These are phyloP conservation scores for Limnephilus marmoratus DNA, from an alignment of 2,888 invertebrate genomes.

Conservation along the genomic window DNA sequence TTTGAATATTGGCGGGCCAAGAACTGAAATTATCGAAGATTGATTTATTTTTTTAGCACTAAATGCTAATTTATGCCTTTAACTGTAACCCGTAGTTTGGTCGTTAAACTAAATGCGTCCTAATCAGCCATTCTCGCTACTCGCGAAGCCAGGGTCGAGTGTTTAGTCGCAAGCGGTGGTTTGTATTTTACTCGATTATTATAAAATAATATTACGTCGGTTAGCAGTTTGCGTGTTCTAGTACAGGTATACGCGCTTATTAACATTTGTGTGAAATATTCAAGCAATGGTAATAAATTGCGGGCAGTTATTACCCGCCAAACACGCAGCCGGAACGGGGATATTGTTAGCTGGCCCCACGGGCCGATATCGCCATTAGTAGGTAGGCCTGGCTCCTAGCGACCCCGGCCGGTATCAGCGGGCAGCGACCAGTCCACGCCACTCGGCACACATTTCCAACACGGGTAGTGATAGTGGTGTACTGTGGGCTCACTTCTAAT, in stretches of 20 bases:
- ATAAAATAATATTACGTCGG: background rate
- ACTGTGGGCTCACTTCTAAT: background rate
- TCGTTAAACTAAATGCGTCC: conserved; percentile 2
- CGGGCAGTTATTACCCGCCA: conserved; percentile 5
- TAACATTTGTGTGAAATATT: conserved; percentile 32
- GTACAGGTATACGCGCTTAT: conserved; percentile 18
- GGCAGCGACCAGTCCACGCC: background rate
- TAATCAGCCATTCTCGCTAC: background rate
- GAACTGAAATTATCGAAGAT: background rate
- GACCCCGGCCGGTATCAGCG: background rate
- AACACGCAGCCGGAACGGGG: background rate
- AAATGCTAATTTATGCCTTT: background rate
- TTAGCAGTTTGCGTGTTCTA: conserved; percentile 25
- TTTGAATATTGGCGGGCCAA: background rate
- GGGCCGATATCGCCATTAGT: background rate
- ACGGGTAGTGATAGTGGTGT: background rate
- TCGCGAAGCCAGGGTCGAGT: background rate
- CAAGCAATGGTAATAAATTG: conserved; percentile 31
- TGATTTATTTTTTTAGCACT: conserved; percentile 17
- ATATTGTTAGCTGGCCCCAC: background rate
- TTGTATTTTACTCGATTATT: background rate
- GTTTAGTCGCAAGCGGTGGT: background rate
- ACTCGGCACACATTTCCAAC: background rate
- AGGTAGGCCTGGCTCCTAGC: background rate
- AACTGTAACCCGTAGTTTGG: background rate